Evolutionary conservation across 2,797 vertebrate species (phyloP), one percentile per base, ranked within the genome.

Genomic region (Rhyacichthys aspro): DNA sequence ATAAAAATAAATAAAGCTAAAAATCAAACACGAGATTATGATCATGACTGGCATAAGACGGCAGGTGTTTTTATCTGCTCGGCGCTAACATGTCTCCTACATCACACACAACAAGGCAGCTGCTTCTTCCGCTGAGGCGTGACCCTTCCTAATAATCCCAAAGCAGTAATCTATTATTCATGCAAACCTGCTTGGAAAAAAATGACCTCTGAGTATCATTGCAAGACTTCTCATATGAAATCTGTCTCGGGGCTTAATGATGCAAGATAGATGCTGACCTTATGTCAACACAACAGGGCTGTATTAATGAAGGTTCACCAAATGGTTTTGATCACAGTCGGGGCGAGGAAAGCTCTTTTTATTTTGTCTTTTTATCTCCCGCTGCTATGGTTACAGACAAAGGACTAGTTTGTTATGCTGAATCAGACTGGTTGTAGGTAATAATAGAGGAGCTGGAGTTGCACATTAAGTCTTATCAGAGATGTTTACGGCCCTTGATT

Each of bases 371-470:
- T 50, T 37, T 47, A n/a, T 64, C 45, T 63, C 12, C 47, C 8
- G 82, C 78, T 86, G 78, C 76, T 79, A 83, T 86, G 83, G 86
- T 86, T 86, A 87, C 83, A 84, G 81, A 76, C 72, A 61, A 34
- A n/a, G 59, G 47, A 55, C 43, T 53, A 42, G 39, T 64, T 60
- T 75, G 73, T 71, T 66, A 63, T 49, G 38, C 56, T 11, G 42
- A 65, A 72, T 70, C 61, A 15, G 43, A 56, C 18, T 32, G 8
- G 28, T 16, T 5, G 23, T 16, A 42, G 11, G 19, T 39, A 28
- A 37, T 4, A 45, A 45, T 42, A 60, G 41, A 11, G 28, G 33
- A 15, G 36, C n/a, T 38, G 18, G 41, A 65, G 47, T 34, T 10
- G 19, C 36, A 64, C 34, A 32, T 45, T 34, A 64, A 61, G 23